These are phyloP conservation scores for Diabrotica undecimpunctata DNA, from an alignment of 1,140 invertebrate species.

Conservation along the genomic window DNA sequence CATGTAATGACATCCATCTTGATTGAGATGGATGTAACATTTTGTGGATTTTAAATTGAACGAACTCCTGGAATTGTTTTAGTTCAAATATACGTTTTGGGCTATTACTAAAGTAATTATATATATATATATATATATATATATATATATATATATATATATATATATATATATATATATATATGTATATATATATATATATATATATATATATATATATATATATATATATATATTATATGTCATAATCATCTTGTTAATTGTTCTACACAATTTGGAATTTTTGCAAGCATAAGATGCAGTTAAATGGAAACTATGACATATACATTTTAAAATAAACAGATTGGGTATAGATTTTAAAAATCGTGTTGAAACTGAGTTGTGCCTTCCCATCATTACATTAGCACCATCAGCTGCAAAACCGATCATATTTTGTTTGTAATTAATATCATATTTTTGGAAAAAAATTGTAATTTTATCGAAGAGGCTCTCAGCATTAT, in stretches of 20 bases:
- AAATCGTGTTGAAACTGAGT: not conserved
- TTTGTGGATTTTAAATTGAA: slow-evolving; percentile 35
- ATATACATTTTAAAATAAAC: too few relatives aligned
- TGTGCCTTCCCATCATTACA: not conserved
- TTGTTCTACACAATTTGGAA: not conserved
- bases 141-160: too few relatives aligned
- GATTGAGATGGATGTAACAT: slow-evolving; percentile 33
- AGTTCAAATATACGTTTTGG: not conserved
- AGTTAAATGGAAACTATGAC: not conserved
- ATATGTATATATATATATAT: too few relatives aligned
- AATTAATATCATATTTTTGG: too few relatives aligned
- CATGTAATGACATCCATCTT: slow-evolving; percentile 35
- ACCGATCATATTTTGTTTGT: not conserved
- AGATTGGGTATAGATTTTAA: not conserved
- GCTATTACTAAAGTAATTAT: slow-evolving; percentile 6
- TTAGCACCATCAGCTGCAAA: not conserved
- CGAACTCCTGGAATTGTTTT: slow-evolving; percentile 23
- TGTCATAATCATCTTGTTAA: not conserved
- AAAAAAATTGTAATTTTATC: too few relatives aligned
- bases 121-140: too few relatives aligned
- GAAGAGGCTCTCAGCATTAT: too few relatives aligned
- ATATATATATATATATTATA: too few relatives aligned
- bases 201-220: too few relatives aligned
- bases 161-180: too few relatives aligned
- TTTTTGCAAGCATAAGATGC: not conserved